Evolutionary conservation across 64 coral and sea anemone species (phyloP), one percentile per base, ranked within the genome.

Genomic region (Montipora capricornis): DNA sequence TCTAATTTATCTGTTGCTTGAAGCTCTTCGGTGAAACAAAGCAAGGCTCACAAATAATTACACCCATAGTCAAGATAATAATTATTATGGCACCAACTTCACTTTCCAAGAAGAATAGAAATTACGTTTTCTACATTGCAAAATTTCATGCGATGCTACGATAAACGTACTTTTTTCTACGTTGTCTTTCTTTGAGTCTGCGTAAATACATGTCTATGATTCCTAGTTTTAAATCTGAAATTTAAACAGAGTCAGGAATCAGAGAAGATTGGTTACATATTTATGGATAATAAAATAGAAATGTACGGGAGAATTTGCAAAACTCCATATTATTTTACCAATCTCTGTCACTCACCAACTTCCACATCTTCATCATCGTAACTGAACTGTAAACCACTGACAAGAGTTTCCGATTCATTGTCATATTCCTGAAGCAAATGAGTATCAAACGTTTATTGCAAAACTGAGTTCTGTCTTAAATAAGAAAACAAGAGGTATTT

Each of bases 331-430:
- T 10, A 22, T 62, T 2, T 64, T 64, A 60, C 4, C 1, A 46
- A 66, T 20, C 17, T 53, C 15, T 13, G 11, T 12, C 13, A 29
- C 68, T 55, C 77, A 98, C 96, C 96, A 81, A 55, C 71, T 91
- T 99, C 97, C 24, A 99, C 67, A 46, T 99, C 97, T 48, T 99
- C 97, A 69, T 99, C 97, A 69, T 99, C 97, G 69, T 91, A 90
- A 75, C 64, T 90, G 68, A 96, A 94, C 47, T 99, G 97, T n/a
- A 99, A 81, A 13, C 89, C 95, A 87, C 97, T 99, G 1, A 99
- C 91, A 77, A 99, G 89, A n/a, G 92, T 99, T 90, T 99, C 97
- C 24, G 97, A 94, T 61, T 99, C 97, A 92, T 99, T 99, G 71
- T 99, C 97, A 81, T 99, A 95, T 69, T 99, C 97, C 97, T 99